These are phyloP conservation scores for Orchesella cincta DNA, from an alignment of 1,140 invertebrate species.

Conservation along the genomic window DNA sequence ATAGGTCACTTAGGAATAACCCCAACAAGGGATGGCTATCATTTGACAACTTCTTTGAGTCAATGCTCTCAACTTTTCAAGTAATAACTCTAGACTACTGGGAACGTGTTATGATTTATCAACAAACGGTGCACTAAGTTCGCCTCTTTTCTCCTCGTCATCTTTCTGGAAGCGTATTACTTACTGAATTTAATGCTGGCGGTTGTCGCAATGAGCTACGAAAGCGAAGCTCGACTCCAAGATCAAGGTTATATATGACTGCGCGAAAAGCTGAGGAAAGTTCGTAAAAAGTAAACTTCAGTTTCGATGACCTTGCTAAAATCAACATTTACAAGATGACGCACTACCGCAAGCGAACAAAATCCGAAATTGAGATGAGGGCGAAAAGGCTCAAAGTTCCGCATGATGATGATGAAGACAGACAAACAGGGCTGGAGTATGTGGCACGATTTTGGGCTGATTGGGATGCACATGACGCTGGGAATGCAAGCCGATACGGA, in stretches of 20 bases:
- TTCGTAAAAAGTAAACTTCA: slow-evolving; percentile 84
- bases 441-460: too few relatives aligned
- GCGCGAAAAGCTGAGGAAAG: slow-evolving; percentile 53
- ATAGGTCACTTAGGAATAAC: slow-evolving; percentile 78
- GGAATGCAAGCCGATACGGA: too few relatives aligned
- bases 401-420: too few relatives aligned
- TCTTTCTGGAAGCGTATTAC: slow-evolving; percentile 91
- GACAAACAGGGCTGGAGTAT: too few relatives aligned
- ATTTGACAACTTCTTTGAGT: slow-evolving; percentile 91
- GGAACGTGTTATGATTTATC: slow-evolving; percentile 91
- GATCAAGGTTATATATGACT: slow-evolving; percentile 59
- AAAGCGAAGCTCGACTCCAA: slow-evolving; percentile 86
- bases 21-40: slow-evolving; percentile 88
- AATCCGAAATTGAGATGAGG: background rate
- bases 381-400: too few relatives aligned
- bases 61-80: slow-evolving; percentile 88
- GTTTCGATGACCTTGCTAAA: slow-evolving; percentile 77
- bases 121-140: slow-evolving; percentile 85
- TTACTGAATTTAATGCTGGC: slow-evolving; percentile 89
- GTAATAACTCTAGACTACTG: slow-evolving; percentile 87
- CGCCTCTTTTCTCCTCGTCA: slow-evolving; percentile 86
- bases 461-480: too few relatives aligned
- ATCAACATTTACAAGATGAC: slow-evolving; percentile 55
- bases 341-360: background rate
- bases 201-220: slow-evolving; percentile 86